Conservation (phyloP, 2,797 vertebrate genomes). For the Morus bassanus region DNA sequence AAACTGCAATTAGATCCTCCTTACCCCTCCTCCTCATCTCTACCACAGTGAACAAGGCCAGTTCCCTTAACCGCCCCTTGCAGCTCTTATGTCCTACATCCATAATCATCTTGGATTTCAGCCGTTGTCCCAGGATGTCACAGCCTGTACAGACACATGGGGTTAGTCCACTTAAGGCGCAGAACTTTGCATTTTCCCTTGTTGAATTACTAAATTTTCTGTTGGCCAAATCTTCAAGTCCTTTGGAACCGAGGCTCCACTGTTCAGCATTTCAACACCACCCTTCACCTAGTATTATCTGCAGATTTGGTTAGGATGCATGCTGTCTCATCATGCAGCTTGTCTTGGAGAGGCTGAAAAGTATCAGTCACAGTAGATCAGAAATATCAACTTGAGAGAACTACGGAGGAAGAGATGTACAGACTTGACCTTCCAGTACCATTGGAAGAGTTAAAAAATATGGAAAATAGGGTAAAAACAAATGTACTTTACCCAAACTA, state of each 20-base stretch:
- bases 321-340: not conserved
- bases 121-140: not conserved
- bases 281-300: not conserved
- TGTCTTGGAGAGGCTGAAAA: not conserved
- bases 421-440: not conserved
- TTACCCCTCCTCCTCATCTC: not conserved
- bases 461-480: slow-evolving; percentile 30
- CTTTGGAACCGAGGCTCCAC: not conserved
- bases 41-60: not conserved
- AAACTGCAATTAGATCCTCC: not conserved
- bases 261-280: not conserved
- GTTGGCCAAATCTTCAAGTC: not conserved
- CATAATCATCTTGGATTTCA: not conserved
- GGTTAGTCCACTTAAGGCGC: not conserved
- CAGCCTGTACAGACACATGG: not conserved
- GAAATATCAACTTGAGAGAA: not conserved
- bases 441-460: slow-evolving; percentile 51
- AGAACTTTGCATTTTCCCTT: not conserved
- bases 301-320: not conserved
- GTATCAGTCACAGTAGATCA: not conserved
- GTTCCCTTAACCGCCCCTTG: not conserved
- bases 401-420: not conserved
- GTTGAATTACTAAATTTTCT: not conserved
- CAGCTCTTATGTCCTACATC: not conserved
- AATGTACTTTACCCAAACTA: slow-evolving; percentile 15